These are phyloP conservation scores for rat (Rattus norvegicus) DNA, from an alignment of 2,113 vertebrate genomes.

Conservation along the genomic window DNA sequence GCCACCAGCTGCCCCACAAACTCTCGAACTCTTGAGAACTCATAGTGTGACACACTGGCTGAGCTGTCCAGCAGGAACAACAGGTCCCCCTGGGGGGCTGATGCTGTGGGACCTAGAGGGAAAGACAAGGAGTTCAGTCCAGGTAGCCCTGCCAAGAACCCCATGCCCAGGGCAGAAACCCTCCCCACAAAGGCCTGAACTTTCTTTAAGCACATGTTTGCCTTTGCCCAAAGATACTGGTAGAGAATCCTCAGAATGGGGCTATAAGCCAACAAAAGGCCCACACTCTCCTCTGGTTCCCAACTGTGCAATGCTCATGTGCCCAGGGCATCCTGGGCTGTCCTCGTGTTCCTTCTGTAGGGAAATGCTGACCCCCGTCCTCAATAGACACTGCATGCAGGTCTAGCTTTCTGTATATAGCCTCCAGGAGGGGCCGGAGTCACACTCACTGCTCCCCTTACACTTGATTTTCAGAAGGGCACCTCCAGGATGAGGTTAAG, in stretches of 20 bases:
- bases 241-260: not conserved
- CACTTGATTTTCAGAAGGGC: not conserved
- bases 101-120: slow-evolving; percentile 67
- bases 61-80: slow-evolving; percentile 96
- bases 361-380: not conserved
- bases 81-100: slow-evolving; percentile 90
- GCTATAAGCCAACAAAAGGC: not conserved
- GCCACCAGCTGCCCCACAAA: slow-evolving; percentile 93
- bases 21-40: slow-evolving; percentile 91
- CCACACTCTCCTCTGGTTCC: not conserved
- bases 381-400: not conserved
- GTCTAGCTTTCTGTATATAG: not conserved
- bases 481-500: not conserved
- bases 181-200: not conserved
- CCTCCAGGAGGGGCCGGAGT: not conserved
- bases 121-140: slow-evolving; percentile 34
- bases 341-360: not conserved
- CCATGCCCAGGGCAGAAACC: not conserved
- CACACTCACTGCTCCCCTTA: not conserved
- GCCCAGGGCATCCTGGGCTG: not conserved
- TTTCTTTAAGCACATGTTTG: not conserved
- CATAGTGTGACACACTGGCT: slow-evolving; percentile 94
- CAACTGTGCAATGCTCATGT: not conserved
- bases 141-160: not conserved
- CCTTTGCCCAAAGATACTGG: not conserved